These are phyloP conservation scores for Tethea ocularis DNA, from an alignment of 2,888 invertebrate species.

Conservation along the genomic window DNA sequence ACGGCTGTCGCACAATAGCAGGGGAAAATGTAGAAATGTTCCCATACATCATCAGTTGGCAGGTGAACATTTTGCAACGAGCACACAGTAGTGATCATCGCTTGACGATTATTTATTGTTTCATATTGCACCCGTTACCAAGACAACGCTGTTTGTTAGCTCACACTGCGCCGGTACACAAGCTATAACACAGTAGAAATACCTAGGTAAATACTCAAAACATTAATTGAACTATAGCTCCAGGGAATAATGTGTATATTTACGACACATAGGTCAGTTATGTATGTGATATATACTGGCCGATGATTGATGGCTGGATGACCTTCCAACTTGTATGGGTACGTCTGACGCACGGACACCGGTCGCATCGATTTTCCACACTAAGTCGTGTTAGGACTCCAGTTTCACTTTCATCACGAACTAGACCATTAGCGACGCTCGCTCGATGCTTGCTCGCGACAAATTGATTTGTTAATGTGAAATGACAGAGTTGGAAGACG, in stretches of 20 bases:
- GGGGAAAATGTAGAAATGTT: conserved; percentile 77
- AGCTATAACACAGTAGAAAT: conserved; percentile 32
- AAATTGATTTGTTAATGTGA: conserved; percentile 31
- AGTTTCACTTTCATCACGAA: conserved; percentile 69
- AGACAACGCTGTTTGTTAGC: conserved; percentile 56
- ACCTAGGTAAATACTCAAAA: conserved; percentile 24
- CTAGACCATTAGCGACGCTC: conserved; percentile 59
- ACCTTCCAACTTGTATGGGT: conserved; percentile 63
- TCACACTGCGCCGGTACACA: conserved; percentile 51
- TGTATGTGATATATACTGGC: conserved; percentile 41
- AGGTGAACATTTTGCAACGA: conserved; percentile 68
- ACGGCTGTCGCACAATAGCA: conserved; percentile 39
- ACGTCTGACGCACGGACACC: conserved; percentile 59
- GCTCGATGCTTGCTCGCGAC: conserved; percentile 42
- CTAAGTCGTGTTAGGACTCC: conserved; percentile 52
- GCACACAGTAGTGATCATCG: conserved; percentile 54
- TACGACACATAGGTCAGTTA: conserved; percentile 36
- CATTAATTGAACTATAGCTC: conserved; percentile 1
- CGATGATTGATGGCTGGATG: conserved; percentile 63
- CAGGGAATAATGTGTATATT: conserved; percentile 26
- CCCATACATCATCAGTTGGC: conserved; percentile 75
- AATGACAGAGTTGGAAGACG: conserved; percentile 41
- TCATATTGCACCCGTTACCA: conserved; percentile 60
- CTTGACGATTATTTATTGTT: conserved; percentile 50
- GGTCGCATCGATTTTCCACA: conserved; percentile 74